Evolutionary conservation across 2,888 invertebrate genomes (phyloP), one percentile per base, ranked within the genome.

Genomic region (Dinocampus coccinellae): DNA sequence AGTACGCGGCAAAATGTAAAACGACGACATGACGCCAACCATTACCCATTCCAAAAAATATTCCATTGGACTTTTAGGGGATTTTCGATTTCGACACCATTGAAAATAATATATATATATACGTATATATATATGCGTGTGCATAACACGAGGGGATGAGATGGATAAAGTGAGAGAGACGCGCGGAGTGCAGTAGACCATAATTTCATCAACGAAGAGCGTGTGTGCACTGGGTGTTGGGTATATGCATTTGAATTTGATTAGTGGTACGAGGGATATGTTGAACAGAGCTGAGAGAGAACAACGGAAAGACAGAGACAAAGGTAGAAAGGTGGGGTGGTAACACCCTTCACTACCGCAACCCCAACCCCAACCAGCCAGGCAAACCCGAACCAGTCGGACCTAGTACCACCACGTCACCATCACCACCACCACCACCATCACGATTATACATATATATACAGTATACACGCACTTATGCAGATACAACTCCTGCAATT

Each of bases 201-300:
- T 86, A 86, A 86, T 86, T 86, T 85, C 86, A 86, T 86, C 86
- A 85, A 80, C 82, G 81, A 75, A 78, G 81, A 71, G 73, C 81
- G 79, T 79, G 79, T 78, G 80, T 74, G 84, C 81, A 79, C 80
- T 79, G 82, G 79, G 79, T 80, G 83, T 81, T 83, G 72, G 82
- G 83, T 77, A 82, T 82, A 83, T 83, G 85, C 85, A 82, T 84
- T 85, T 86, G 86, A 85, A 87, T 86, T 86, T 86, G 87, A 87
- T 87, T 85, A 86, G 87, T 85, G 84, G 85, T 80, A 80, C 79
- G 77, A 78, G 77, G 73, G 75, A 77, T 70, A 61, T 62, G 60
- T 55, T 36, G 53, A 58, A 67, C 47, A 52, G 73, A 69, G 69
- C 26, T 69, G 57, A 64, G 72, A 74, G 73, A 53, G n/a, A n/a